phyloP scores from a whole-genome alignment of 2,888 invertebrate genomes.

The Dyspetes luteomarginatus region DNA sequence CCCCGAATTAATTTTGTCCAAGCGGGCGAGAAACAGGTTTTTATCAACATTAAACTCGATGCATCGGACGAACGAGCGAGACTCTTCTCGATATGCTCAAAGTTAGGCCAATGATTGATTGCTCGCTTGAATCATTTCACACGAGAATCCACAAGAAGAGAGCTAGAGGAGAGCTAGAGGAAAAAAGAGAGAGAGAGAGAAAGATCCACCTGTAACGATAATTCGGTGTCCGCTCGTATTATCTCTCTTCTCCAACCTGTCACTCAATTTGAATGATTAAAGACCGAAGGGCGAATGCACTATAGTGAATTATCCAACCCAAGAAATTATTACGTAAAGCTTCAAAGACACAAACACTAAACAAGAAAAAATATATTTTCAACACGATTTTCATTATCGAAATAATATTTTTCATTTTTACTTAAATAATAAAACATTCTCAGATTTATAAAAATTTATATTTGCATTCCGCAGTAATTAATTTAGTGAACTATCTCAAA shows the following conservation, averaged over 20 bases:
- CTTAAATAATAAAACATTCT: too few species aligned
- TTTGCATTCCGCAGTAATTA: too few species aligned
- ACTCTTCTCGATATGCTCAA: constrained; percentile 38
- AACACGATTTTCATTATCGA: too few species aligned
- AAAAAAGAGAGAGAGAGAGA: background rate
- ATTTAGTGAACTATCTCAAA: too few species aligned
- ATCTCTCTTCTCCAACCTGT: constrained; percentile 28
- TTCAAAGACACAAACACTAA: background rate
- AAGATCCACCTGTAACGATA: constrained; percentile 60
- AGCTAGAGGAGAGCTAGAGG: background rate
- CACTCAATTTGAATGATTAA: constrained; percentile 48
- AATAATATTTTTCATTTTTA: too few species aligned
- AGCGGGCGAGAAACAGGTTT: constrained; percentile 40
- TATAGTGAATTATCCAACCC: too few species aligned
- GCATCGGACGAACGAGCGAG: constrained; percentile 32
- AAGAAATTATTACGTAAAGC: background rate
- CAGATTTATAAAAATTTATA: too few species aligned
- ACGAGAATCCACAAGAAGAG: constrained; percentile 28
- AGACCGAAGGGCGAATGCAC: background rate
- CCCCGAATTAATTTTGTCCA: constrained; percentile 17
- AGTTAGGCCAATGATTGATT: constrained; percentile 55
- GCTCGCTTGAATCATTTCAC: constrained; percentile 45
- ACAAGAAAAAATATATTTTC: too few species aligned
- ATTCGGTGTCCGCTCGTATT: constrained; percentile 49
- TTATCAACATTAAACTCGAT: constrained; percentile 32